phyloP scores from a whole-genome alignment of 2,113 vertebrate species.

The Connochaetes taurinus region DNA sequence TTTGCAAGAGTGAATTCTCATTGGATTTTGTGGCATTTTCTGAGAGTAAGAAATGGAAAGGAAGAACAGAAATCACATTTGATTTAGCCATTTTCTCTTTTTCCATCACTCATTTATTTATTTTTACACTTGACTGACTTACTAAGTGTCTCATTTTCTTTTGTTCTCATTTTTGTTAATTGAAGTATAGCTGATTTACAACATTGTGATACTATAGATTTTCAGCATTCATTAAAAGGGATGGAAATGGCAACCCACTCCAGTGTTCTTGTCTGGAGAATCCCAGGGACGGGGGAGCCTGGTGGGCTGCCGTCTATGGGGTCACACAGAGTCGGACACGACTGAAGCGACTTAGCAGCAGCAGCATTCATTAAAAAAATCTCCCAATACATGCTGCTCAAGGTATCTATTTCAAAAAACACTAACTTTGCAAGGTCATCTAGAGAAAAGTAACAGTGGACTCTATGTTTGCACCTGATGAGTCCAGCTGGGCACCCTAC shows the following conservation, averaged over 20 bases:
- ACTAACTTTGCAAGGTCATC: not conserved
- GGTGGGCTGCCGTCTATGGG: no score
- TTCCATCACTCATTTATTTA: not conserved
- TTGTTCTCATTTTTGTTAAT: not conserved
- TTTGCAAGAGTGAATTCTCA: fast-evolving
- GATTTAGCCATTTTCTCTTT: not conserved
- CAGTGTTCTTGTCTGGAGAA: no score
- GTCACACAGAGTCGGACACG: no score
- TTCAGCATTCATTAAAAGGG: not conserved
- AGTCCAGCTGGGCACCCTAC: fast-evolving
- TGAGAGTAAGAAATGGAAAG: not conserved
- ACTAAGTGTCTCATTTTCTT: not conserved
- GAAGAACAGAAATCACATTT: not conserved
- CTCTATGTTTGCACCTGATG: fast-evolving
- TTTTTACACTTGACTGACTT: not conserved
- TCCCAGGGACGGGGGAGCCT: no score
- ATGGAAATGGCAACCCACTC: no score
- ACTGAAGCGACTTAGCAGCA: no score
- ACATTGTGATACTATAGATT: not conserved
- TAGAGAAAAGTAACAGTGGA: fast-evolving
- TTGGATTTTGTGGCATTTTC: not conserved
- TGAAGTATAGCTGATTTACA: not conserved
- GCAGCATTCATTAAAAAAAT: not conserved
- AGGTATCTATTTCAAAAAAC: not conserved
- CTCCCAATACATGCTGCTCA: not conserved